A percentile compares a stretch with the other conserved stretches of the same genome.
Conservation (phyloP, 2,888 invertebrate genomes). For the Prosapia bicincta region DNA sequence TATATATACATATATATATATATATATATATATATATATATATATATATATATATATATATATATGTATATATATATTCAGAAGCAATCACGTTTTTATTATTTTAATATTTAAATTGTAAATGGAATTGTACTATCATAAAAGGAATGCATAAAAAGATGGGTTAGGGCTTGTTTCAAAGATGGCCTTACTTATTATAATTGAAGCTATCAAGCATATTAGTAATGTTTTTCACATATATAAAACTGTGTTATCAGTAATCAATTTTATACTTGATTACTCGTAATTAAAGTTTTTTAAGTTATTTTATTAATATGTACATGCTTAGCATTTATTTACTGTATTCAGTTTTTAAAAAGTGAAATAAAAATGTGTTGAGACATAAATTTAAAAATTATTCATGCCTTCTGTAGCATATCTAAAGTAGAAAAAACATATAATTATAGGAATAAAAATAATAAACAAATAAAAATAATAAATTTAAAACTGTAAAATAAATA, state of each 20-base stretch:
- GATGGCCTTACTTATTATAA: background rate
- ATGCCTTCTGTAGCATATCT: background rate
- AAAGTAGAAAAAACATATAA: too few relatives aligned
- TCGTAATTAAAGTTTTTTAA: background rate
- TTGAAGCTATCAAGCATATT: background rate
- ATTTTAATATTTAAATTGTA: too few relatives aligned
- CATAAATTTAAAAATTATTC: background rate
- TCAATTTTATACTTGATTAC: background rate
- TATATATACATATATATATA: too few relatives aligned
- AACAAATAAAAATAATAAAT: too few relatives aligned
- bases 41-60: too few relatives aligned
- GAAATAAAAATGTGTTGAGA: background rate
- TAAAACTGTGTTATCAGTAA: background rate
- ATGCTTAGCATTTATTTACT: conserved; percentile 2
- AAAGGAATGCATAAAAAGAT: background rate
- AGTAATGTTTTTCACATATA: too few relatives aligned
- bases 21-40: too few relatives aligned
- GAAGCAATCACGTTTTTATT: too few relatives aligned
- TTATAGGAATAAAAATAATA: too few relatives aligned
- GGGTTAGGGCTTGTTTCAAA: background rate
- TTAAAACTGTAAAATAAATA: too few relatives aligned
- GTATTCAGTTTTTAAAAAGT: background rate
- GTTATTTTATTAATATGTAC: background rate
- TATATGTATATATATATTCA: too few relatives aligned
- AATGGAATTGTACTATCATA: background rate